A percentile compares a stretch with the other conserved stretches of the same genome.
Conservation (phyloP, 2,888 invertebrate species). For the Sialis fuliginosa region DNA sequence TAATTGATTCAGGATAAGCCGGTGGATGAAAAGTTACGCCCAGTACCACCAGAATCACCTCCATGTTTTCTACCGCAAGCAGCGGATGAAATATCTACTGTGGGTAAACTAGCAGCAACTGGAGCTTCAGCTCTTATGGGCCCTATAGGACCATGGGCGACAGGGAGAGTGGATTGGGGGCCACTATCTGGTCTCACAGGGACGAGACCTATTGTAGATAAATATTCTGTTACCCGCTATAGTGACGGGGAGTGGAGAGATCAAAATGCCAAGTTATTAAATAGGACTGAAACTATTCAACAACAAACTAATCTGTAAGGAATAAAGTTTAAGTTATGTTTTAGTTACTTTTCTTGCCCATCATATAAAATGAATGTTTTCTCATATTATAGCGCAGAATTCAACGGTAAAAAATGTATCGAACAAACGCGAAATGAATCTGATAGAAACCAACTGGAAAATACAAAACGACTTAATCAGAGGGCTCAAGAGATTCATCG, state of each 20-base stretch:
- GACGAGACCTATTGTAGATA: conserved; percentile 54
- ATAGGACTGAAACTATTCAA: conserved; percentile 22
- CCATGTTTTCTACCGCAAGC: conserved; percentile 39
- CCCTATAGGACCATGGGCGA: conserved; percentile 44
- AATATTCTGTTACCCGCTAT: conserved; percentile 54
- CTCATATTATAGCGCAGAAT: conserved; percentile 26
- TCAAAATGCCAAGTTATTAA: conserved; percentile 34
- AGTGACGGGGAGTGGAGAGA: conserved; percentile 57
- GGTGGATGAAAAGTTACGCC: background rate
- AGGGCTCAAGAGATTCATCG: conserved; percentile 50
- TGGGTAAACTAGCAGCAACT: conserved; percentile 10
- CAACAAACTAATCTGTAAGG: conserved; percentile 21
- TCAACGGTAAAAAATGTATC: conserved; percentile 43
- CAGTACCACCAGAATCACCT: conserved; percentile 11
- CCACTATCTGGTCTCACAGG: conserved; percentile 52
- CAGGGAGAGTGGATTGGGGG: conserved; percentile 57
- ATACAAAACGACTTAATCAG: conserved; percentile 42
- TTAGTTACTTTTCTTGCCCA: background rate
- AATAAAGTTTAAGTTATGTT: background rate
- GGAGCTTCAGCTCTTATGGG: conserved; percentile 26
- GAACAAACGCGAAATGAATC: conserved; percentile 43
- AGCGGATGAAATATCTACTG: conserved; percentile 26
- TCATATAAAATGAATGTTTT: background rate
- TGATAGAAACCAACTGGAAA: conserved; percentile 50
- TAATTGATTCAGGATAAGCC: too few relatives aligned